Percentiles rank a stretch among this genome's conserved stretches.
phyloP scores from a whole-genome alignment of 1,140 invertebrate species.

The Dendrolimus punctatus region DNA sequence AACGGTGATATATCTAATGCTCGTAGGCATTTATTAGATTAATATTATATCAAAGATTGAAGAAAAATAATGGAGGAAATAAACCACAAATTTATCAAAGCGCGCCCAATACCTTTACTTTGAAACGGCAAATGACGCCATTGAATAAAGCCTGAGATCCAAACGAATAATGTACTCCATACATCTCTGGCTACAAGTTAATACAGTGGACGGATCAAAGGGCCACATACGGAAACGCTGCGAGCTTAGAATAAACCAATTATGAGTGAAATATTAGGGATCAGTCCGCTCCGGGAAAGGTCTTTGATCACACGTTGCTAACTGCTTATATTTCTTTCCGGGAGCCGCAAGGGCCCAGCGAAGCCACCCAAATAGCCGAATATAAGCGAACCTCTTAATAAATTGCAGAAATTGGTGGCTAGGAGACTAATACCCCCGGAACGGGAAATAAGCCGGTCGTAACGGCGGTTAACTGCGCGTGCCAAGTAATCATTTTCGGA shows the following conservation, averaged over 20 bases:
- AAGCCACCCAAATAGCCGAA: conserved; percentile 49
- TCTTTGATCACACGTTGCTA: conserved; percentile 59
- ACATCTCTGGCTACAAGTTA: conserved; percentile 57
- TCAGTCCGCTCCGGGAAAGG: conserved; percentile 46
- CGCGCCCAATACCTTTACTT: conserved; percentile 22
- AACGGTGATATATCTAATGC: not conserved
- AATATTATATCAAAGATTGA: not conserved
- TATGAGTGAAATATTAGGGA: conserved; percentile 72
- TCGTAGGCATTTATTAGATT: no score
- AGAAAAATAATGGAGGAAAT: conserved; percentile 20
- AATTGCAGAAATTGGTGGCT: conserved; percentile 66
- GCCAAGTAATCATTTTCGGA: conserved; percentile 64
- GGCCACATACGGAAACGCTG: conserved; percentile 61
- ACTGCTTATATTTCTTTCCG: conserved; percentile 57
- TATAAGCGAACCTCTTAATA: conserved; percentile 43
- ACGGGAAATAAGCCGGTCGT: conserved; percentile 63
- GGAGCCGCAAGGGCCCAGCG: conserved; percentile 43
- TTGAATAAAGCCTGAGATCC: conserved; percentile 51
- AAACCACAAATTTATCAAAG: conserved; percentile 22
- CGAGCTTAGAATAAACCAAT: conserved; percentile 71
- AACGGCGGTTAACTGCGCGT: conserved; percentile 59
- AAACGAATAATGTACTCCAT: conserved; percentile 54
- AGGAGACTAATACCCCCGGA: conserved; percentile 62
- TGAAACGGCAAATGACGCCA: conserved; percentile 35
- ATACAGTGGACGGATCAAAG: conserved; percentile 68